Percentiles rank a stretch among this genome's conserved stretches.
phyloP scores from a whole-genome alignment of 2,888 invertebrate genomes.

The Caenorhabditis japonica region DNA sequence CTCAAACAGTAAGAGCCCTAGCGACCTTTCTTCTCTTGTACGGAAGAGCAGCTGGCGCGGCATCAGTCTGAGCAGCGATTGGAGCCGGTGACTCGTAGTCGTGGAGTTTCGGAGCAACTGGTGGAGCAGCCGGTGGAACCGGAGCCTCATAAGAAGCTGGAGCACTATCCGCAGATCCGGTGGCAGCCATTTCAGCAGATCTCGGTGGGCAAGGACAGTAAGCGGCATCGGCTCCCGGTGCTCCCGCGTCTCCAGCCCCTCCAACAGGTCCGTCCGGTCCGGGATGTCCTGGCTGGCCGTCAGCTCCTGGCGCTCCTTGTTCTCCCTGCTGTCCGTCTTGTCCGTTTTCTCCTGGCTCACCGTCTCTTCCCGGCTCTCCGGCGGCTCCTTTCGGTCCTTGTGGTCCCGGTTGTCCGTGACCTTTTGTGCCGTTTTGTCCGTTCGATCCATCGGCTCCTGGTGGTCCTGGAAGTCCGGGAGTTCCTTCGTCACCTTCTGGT shows the following conservation, averaged over 20 bases:
- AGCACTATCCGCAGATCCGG: slow-evolving; percentile 16
- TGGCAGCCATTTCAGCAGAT: slow-evolving; percentile 43
- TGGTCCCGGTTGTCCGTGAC: slow-evolving; percentile 47
- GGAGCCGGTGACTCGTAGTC: slow-evolving; percentile 44
- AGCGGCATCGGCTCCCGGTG: slow-evolving; percentile 49
- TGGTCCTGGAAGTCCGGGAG: slow-evolving; percentile 50
- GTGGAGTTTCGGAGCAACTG: slow-evolving; percentile 37
- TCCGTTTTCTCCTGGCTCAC: slow-evolving; percentile 47
- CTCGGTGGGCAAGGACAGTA: slow-evolving; percentile 50
- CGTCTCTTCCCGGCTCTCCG: slow-evolving; percentile 48
- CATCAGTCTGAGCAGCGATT: slow-evolving; percentile 14
- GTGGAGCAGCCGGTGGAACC: slow-evolving; percentile 26
- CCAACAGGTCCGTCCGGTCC: slow-evolving; percentile 41
- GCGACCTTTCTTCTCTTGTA: slow-evolving; percentile 44
- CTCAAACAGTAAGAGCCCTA: slow-evolving; percentile 30
- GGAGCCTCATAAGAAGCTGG: slow-evolving; percentile 30
- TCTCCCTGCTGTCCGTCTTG: slow-evolving; percentile 48
- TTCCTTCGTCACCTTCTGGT: slow-evolving; percentile 40
- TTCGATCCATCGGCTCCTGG: slow-evolving; percentile 43
- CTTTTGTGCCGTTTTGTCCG: slow-evolving; percentile 42
- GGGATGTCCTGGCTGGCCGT: slow-evolving; percentile 44
- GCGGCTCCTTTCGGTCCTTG: slow-evolving; percentile 34
- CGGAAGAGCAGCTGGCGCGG: slow-evolving; percentile 44
- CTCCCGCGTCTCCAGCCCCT: slow-evolving; percentile 37
- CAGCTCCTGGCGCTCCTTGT: slow-evolving; percentile 39